A percentile compares a stretch with the other conserved stretches of the same genome.
Evolutionary conservation across 2,888 invertebrate genomes (phyloP).

Genomic region (Nymphalis polychloros): DNA sequence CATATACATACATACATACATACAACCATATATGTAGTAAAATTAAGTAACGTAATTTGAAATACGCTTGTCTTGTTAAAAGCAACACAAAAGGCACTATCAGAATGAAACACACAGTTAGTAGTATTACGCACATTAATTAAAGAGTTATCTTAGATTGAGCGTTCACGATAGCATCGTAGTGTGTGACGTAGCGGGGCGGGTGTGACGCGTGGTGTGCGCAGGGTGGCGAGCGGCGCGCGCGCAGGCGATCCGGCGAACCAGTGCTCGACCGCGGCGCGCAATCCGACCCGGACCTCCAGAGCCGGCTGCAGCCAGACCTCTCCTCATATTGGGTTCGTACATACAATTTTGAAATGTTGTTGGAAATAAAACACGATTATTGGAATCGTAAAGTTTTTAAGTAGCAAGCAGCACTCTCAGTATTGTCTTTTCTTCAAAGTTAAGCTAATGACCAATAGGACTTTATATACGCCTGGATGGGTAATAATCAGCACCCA

Average conservation of each 20-base stretch:
- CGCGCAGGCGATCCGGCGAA: constrained; percentile 49
- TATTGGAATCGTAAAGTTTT: too few species aligned
- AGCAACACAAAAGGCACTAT: not conserved
- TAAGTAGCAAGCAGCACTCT: too few species aligned
- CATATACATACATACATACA: not conserved
- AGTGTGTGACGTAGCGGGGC: constrained; percentile 45
- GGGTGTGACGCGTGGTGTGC: constrained; percentile 53
- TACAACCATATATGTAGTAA: too few species aligned
- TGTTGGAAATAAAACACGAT: not conserved
- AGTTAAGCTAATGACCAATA: too few species aligned
- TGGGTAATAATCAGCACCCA: too few species aligned
- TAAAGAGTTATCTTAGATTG: too few species aligned
- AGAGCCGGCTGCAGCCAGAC: constrained; percentile 65
- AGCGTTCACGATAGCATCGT: constrained; percentile 26
- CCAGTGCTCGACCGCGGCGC: constrained; percentile 64
- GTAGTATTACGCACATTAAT: not conserved
- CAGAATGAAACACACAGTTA: not conserved
- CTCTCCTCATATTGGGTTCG: constrained; percentile 74
- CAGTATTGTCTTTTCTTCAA: too few species aligned
- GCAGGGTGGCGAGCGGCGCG: constrained; percentile 62
- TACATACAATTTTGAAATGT: constrained; percentile 40
- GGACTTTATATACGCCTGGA: too few species aligned
- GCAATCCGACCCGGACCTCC: constrained; percentile 73
- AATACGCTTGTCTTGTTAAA: not conserved
- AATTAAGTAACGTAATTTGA: not conserved